Evolutionary conservation across 2,113 vertebrate genomes (phyloP).

Genomic region (Austrofundulus limnaeus): DNA sequence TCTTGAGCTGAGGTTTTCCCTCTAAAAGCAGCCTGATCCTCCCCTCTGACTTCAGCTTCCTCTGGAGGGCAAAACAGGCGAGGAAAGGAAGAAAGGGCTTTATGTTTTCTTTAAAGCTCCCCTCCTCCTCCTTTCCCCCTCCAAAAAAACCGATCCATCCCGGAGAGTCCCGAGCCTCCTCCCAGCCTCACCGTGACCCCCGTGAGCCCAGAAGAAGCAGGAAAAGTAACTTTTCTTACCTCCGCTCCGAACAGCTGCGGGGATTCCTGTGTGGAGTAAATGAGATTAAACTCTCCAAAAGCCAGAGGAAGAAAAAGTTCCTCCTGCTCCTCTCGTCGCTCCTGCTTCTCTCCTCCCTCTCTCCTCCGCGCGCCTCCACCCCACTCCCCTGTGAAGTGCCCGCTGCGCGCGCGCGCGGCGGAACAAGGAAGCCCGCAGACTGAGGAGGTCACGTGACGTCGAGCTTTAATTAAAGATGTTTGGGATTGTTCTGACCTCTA

Average conservation of each 20-base stretch:
- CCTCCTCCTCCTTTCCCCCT: background rate
- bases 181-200: slow-evolving; percentile 5
- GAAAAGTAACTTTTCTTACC: slow-evolving; percentile 17
- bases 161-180: background rate
- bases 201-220: background rate
- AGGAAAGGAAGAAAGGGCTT: no score
- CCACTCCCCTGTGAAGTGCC: background rate
- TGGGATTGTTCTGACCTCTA: slow-evolving; percentile 6
- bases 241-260: background rate
- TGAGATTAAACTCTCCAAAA: slow-evolving; percentile 4
- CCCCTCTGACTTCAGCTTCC: no score
- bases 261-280: background rate
- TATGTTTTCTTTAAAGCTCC: no score
- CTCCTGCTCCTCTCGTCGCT: slow-evolving; percentile 8
- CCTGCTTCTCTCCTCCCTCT: slow-evolving; percentile 14
- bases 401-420: background rate
- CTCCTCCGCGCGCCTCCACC: slow-evolving; percentile 22
- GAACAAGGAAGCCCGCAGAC: slow-evolving; percentile 6
- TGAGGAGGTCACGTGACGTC: background rate
- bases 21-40: no score
- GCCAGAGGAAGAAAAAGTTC: slow-evolving; percentile 26
- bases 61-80: no score
- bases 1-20: no score
- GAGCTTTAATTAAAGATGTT: background rate
- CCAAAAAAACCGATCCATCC: background rate